Evolutionary conservation across 2,113 vertebrate species (phyloP).

Genomic region (Podilymbus podiceps): DNA sequence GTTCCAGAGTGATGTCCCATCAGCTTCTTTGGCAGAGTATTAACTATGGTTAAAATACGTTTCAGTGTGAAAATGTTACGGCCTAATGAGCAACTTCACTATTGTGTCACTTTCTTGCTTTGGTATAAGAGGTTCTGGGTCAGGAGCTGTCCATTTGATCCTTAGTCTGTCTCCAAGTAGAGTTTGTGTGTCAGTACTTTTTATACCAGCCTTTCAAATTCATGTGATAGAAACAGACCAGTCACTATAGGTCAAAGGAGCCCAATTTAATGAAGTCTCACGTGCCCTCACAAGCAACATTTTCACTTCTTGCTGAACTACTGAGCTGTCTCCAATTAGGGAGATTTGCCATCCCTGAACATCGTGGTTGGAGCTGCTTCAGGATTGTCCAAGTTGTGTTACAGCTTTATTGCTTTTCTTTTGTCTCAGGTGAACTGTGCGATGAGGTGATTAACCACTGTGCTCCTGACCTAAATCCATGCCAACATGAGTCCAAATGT

Average conservation of each 20-base stretch:
- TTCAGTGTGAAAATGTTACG: conserved; percentile 2
- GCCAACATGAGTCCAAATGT: conserved; percentile 92
- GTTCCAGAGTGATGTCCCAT: conserved; percentile 28
- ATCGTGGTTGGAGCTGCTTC: neutral
- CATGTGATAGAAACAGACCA: neutral
- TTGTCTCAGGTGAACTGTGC: conserved; percentile 86
- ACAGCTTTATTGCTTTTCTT: conserved; percentile 7
- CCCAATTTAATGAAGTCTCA: neutral
- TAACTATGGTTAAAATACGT: conserved; percentile 7
- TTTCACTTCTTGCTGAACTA: neutral
- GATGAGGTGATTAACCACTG: conserved; percentile 91
- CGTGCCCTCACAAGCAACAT: neutral
- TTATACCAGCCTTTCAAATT: neutral
- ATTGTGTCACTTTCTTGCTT: conserved; percentile 17
- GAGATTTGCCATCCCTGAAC: neutral
- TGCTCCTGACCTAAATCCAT: conserved; percentile 84
- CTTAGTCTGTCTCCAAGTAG: neutral
- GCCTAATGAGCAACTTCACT: neutral
- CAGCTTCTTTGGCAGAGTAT: neutral
- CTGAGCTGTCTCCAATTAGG: neutral
- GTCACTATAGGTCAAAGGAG: neutral
- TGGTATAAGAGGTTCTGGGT: conserved; percentile 33
- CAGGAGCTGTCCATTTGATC: neutral
- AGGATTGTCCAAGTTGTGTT: neutral
- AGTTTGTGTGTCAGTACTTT: neutral